A percentile compares a stretch with the other conserved stretches of the same genome.
Evolutionary conservation across 2,113 vertebrate species (phyloP).

Genomic region (Hemibagrus wyckioides): DNA sequence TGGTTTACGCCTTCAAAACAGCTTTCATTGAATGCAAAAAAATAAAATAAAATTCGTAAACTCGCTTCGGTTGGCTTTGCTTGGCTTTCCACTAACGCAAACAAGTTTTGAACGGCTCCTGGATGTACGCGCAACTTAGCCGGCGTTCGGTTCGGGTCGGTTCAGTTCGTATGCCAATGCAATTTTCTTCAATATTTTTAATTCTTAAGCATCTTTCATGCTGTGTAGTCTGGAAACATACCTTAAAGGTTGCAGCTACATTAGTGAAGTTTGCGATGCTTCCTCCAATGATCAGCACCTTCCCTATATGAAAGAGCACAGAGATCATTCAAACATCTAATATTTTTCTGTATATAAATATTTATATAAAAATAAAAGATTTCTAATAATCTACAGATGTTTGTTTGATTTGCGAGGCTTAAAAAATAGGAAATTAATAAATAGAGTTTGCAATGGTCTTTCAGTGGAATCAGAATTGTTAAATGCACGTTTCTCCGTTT

Average conservation of each 20-base stretch:
- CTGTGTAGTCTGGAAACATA: slow-evolving; percentile 53
- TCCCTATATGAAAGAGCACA: slow-evolving; percentile 74
- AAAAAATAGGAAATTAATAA: not conserved
- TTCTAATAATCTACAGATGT: not conserved
- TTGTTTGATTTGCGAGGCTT: not conserved
- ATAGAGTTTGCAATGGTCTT: not conserved
- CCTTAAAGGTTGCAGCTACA: slow-evolving; percentile 98
- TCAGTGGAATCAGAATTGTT: not conserved
- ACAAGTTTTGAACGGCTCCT: too few species aligned
- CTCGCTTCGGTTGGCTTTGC: too few species aligned
- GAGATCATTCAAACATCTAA: not conserved
- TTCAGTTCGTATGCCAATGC: too few species aligned
- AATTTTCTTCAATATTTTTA: too few species aligned
- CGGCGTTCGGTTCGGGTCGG: too few species aligned
- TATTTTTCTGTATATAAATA: not conserved
- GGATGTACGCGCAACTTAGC: too few species aligned
- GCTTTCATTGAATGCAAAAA: too few species aligned
- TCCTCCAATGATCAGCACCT: slow-evolving; percentile 96
- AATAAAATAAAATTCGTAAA: too few species aligned
- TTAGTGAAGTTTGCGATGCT: slow-evolving; percentile 99
- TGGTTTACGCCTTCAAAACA: too few species aligned
- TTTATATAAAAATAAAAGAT: not conserved
- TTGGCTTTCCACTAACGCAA: too few species aligned
- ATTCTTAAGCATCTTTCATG: too few species aligned
- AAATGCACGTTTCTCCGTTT: not conserved